Base-by-base conservation (phyloP, 2,888 invertebrate species). In the Lagria hirta region DNA sequence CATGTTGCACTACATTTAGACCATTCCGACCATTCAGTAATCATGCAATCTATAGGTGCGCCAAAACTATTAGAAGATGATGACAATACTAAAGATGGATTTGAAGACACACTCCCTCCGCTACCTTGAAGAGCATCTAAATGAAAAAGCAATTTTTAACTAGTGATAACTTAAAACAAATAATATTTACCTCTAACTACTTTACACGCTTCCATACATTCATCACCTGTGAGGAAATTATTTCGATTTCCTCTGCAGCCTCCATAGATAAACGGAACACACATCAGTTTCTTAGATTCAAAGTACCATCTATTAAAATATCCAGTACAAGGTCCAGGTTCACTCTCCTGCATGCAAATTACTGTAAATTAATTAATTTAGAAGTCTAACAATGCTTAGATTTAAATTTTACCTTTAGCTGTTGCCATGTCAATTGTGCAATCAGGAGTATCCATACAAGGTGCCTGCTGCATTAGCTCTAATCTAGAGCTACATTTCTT, bases 201-300 rank as follows among this genome's bases (percentile, higher is more conserved):
- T 21, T 75, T 73, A 66, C 92, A 92, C 4, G 85, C 82, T 54
- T 74, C 75, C 54, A 78, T 76, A 64, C 94, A 94, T 62, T 91
- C 89, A 15, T 84, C 80, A 54, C 79, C 78, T 7, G 85, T 83
- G 48, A 88, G 77, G 76, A 96, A 97, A 72, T 93, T 94, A 73
- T 97, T 97, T 61, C 82, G 79, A 71, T 90, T 94, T 22, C 96
- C 96, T 43, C 92, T 80, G 55, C 90, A 91, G 24, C 90, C 90
- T 22, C 94, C 91, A 73, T 91, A 98, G 37, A 78, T 78, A 74
- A 98, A 98, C 37, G 88, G 82, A 41, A 85, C 78, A 70, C 98
- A 98, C 74, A 81, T 84, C 42, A 84, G 78, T 62, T 82, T 83
- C 36, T 72, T 71, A 0, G 80, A 69, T 64, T 88, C 85, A 75